Conservation (phyloP, 2,888 invertebrate species). For the Coleophora flavipennella region DNA sequence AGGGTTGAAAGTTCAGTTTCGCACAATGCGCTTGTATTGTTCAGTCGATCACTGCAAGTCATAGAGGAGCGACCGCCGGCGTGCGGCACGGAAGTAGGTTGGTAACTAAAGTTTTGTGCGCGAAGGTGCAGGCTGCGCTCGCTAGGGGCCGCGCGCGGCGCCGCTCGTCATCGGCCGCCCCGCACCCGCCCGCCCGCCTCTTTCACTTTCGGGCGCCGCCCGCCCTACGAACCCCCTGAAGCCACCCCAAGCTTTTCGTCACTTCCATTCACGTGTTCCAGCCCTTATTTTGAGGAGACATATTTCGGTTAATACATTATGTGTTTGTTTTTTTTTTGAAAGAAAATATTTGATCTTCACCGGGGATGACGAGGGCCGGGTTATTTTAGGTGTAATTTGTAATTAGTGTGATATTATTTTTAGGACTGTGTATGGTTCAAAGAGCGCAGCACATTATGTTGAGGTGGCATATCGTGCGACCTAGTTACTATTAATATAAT, state of each 20-base stretch:
- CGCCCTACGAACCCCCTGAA: conserved; percentile 32
- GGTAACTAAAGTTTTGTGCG: conserved; percentile 73
- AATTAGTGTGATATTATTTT: no score
- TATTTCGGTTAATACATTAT: neutral
- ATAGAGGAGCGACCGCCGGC: conserved; percentile 32
- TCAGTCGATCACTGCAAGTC: conserved; percentile 9
- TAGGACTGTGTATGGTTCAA: no score
- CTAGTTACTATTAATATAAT: no score
- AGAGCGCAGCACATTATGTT: no score
- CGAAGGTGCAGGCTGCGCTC: conserved; percentile 66
- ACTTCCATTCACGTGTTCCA: conserved; percentile 20
- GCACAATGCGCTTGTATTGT: conserved; percentile 18
- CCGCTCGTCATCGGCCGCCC: conserved; percentile 22
- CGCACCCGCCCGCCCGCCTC: conserved; percentile 28
- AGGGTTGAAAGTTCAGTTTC: conserved; percentile 13
- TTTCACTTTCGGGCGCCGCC: conserved; percentile 56
- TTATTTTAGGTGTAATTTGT: no score
- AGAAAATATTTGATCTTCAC: no score
- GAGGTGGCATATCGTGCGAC: no score
- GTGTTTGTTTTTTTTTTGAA: neutral
- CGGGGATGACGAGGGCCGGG: no score
- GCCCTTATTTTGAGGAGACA: neutral
- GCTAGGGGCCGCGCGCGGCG: conserved; percentile 40
- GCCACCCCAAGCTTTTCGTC: conserved; percentile 18
- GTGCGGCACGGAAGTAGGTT: conserved; percentile 70